Evolutionary conservation across 92 coral and sea anemone genomes (phyloP).

Genomic region (Galaxea fascicularis): DNA sequence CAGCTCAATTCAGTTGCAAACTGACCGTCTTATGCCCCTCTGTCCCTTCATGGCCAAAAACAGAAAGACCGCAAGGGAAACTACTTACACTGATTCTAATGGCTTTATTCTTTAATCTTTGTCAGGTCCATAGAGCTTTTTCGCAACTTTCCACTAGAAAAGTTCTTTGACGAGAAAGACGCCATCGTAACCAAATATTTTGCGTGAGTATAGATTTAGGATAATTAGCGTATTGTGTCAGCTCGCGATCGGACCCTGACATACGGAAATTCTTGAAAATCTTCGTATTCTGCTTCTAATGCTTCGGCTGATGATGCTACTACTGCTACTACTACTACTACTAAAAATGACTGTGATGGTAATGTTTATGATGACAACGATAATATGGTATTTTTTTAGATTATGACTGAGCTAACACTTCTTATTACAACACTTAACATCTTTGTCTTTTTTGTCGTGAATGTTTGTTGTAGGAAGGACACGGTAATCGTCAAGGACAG

Average conservation of each 20-base stretch:
- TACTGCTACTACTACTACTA: neutral
- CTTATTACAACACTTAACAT: neutral
- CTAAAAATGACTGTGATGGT: neutral
- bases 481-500: constrained; percentile 87
- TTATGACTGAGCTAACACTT: neutral
- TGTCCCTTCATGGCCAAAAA: too few species aligned
- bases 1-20: too few species aligned
- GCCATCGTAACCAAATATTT: constrained; percentile 79
- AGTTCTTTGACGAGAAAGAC: constrained; percentile 83
- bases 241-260: too few species aligned
- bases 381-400: too few species aligned
- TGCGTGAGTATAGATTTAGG: constrained; percentile 76
- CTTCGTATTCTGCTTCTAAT: too few species aligned
- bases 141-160: constrained; percentile 87
- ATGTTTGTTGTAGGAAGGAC: constrained; percentile 68
- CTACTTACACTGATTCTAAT: neutral
- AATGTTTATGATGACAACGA: too few species aligned
- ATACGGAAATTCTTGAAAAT: too few species aligned
- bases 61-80: neutral
- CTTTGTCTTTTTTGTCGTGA: too few species aligned
- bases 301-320: too few species aligned
- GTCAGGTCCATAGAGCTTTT: constrained; percentile 81
- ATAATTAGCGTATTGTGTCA: too few species aligned
- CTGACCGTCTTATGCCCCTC: too few species aligned
- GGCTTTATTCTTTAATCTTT: neutral